Base-by-base conservation (phyloP, 1,140 invertebrate species). In the Trichonephila inaurata region DNA sequence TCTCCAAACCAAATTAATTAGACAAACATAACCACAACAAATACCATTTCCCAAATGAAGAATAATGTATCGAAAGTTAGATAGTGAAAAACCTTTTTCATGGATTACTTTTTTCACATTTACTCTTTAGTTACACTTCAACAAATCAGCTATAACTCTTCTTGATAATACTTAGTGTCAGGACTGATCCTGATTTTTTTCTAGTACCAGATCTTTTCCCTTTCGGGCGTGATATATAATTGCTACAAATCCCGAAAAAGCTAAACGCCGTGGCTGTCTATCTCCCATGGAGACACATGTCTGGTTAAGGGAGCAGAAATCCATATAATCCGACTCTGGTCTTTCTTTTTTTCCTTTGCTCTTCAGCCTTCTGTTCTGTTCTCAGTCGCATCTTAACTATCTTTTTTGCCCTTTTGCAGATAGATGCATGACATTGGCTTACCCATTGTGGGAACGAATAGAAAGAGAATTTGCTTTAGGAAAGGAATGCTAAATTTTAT, bases 201-300 rank as follows among this genome's bases (percentile, higher is more conserved):
- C 28, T 10, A 0, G 69, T 24, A 72, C 14, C 69, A 24, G 72
- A 77, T 77, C 72, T 77, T 77, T 40, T 10, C n/a, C 66, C 2
- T 24, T n/a, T 69, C 66, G 28, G 28, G 28, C 72, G 40, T 77
- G 72, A 77, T 77, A 77, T 77, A 77, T 77, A 77, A 77, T 77
- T 77, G 72, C 72, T 77, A 28, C 72, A 77, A 77, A 77, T 77
- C 72, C 72, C 33, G 72, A 77, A 77, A 77, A 77, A 77, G 72
- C 72, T 77, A 77, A 77, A 77, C 72, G 72, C 72, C 72, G 28
- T 18, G 28, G 72, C 72, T 77, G 72, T 77, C 72, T 40, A 77
- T 77, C 72, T 77, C 72, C 72, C 33, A 77, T 40, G 28, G 72
- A 77, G 72, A 77, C 72, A 77, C 72, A 33, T 77, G 72, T 77